A percentile compares a stretch with the other conserved stretches of the same genome.
Conservation (phyloP, 2,113 vertebrate species). For the Python bivittatus region DNA sequence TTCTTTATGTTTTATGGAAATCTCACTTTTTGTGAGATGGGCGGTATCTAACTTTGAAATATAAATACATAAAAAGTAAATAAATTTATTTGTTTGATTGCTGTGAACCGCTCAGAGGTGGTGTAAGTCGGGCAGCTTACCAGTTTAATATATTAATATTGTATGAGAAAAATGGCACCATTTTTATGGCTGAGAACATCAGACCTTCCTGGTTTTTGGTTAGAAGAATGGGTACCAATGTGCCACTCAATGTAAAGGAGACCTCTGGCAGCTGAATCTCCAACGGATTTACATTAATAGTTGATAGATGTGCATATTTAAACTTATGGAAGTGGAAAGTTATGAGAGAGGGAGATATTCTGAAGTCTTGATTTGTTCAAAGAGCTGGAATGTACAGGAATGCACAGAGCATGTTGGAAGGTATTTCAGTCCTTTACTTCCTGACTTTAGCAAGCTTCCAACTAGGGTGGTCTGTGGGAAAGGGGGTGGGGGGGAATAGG, state of each 20-base stretch:
- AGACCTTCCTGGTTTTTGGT: background rate
- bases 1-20: background rate
- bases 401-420: background rate
- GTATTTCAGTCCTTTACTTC: background rate
- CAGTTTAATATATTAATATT: background rate
- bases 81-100: too few relatives aligned
- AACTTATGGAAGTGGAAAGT: background rate
- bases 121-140: background rate
- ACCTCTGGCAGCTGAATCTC: background rate
- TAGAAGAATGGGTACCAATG: background rate
- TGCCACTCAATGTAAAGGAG: background rate
- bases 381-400: background rate
- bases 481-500: background rate
- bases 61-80: too few relatives aligned
- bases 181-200: background rate
- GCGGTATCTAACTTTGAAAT: too few relatives aligned
- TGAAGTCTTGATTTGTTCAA: background rate
- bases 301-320: background rate
- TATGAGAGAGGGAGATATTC: background rate
- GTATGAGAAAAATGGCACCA: background rate
- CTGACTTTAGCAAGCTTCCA: background rate
- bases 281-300: background rate
- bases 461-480: slow-evolving; percentile 3
- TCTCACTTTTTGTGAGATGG: too few relatives aligned
- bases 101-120: background rate